These are phyloP conservation scores for Hippocampus comes DNA, from an alignment of 2,113 vertebrate genomes.

Conservation along the genomic window DNA sequence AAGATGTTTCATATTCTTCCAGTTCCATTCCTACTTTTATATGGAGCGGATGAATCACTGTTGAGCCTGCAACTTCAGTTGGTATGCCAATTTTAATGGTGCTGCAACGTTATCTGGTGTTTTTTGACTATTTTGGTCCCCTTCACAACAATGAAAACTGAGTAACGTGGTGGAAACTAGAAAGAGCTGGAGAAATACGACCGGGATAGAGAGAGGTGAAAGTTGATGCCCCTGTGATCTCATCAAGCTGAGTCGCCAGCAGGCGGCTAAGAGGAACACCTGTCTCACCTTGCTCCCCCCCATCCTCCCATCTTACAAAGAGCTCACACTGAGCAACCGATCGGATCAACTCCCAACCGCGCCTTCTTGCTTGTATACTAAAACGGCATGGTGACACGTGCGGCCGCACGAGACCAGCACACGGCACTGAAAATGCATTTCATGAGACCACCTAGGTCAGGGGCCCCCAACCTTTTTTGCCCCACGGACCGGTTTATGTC, in stretches of 20 bases:
- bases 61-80: not conserved
- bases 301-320: constrained; percentile 37
- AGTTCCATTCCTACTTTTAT: not conserved
- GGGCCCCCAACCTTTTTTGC: no score
- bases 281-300: constrained; percentile 38
- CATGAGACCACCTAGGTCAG: not conserved
- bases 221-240: constrained; percentile 70
- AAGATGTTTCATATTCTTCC: not conserved
- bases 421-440: constrained; percentile 16
- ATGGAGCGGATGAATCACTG: not conserved
- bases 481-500: no score
- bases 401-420: constrained; percentile 23
- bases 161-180: constrained; percentile 1
- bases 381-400: constrained; percentile 21
- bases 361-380: constrained; percentile 17
- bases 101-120: not conserved
- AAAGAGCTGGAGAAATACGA: constrained; percentile 11
- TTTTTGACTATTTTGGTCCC: not conserved
- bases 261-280: constrained; percentile 56
- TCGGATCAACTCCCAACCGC: constrained; percentile 13
- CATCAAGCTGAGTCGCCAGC: constrained; percentile 69
- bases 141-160: not conserved
- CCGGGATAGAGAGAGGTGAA: constrained; percentile 43
- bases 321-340: constrained; percentile 46
- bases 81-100: not conserved